Base-by-base conservation (phyloP, 2,888 invertebrate species). In the Herminia tarsipennalis region DNA sequence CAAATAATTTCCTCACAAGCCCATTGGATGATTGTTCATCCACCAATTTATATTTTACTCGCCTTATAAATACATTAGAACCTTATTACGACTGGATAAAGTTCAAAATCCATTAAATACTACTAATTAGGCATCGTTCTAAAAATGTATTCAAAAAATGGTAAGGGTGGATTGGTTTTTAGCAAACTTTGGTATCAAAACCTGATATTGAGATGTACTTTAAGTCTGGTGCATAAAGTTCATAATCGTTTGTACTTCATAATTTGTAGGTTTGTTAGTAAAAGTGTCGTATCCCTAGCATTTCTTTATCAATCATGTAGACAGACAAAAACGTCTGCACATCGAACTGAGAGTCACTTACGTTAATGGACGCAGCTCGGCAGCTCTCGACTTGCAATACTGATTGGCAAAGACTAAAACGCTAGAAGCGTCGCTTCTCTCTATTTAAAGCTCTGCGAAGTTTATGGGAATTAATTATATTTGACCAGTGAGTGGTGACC, bases 271-370 rank as follows among this genome's bases (percentile, higher is more conserved):
- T 37, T 57, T 72, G 55, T 71, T 59, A 54, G 61, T 61, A 63
- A 61, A 73, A 83, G 81, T 87, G 85, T 87, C 86, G 81, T 78
- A 79, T 80, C 77, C 78, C 78, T 80, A 78, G 75, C 82, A 76
- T 80, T 86, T 84, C 83, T 86, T 87, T 86, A 88, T 88, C 87
- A 88, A 88, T 88, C 87, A 88, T 78, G 81, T 76, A 79, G 83
- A 81, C 80, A 81, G 80, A 86, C 85, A 84, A 85, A 83, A 83
- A 78, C 78, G 78, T 78, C 74, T 75, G 82, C 77, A 80, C 83
- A 84, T 88, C 85, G 86, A 86, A 86, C 83, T 66, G 76, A 76
- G 83, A 84, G 83, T 86, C 85, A 87, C 87, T 88, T 86, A 87
- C 84, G 74, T 77, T 88, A 88, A 88, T 88, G 88, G 81, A 80